Base-by-base conservation (phyloP, 2,113 vertebrate genomes). In the Cacatua alba region DNA sequence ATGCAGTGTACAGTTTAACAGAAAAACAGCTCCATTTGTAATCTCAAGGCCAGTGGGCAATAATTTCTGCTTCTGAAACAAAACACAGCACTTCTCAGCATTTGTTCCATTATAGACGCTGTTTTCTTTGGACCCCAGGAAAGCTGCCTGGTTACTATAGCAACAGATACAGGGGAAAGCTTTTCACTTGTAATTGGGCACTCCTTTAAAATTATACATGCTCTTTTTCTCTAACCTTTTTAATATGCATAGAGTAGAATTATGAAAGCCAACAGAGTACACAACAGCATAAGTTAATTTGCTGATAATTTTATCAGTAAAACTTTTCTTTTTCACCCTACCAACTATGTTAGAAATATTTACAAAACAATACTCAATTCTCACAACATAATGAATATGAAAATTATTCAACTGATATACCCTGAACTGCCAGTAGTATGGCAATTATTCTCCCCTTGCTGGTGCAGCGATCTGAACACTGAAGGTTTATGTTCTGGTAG, bases 141-240 rank as follows among this genome's bases (percentile, higher is more conserved):
- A 98, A 96, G 91, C 96, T 92, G 88, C 71, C 84, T 94, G n/a
- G 97, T 98, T 96, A 82, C 98, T 91, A 97, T 91, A 94, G 97
- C 80, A 97, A 98, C 92, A 95, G 88, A 86, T 93, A 74, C 17
- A 95, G 95, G 82, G 75, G 79, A 97, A 96, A 87, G 86, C 70
- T 95, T 95, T 97, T 95, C 86, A 82, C 77, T 97, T 97, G 67
- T 95, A 96, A 96, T 64, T 91, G 96, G 96, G 86, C 33, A 77
- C 84, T 91, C 91, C 87, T 83, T 96, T 90, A 95, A 96, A 97
- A 97, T 83, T 72, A 88, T 23, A 96, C 86, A 55, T 33, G 89
- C 88, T 94, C 81, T 94, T 95, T 91, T 82, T 37, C 57, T 41
- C 59, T 90, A 83, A 57, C 29, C 94, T 96, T 78, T 95, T 71